Evolutionary conservation across 2,797 vertebrate genomes (phyloP).

Genomic region (Chiloscyllium punctatum): DNA sequence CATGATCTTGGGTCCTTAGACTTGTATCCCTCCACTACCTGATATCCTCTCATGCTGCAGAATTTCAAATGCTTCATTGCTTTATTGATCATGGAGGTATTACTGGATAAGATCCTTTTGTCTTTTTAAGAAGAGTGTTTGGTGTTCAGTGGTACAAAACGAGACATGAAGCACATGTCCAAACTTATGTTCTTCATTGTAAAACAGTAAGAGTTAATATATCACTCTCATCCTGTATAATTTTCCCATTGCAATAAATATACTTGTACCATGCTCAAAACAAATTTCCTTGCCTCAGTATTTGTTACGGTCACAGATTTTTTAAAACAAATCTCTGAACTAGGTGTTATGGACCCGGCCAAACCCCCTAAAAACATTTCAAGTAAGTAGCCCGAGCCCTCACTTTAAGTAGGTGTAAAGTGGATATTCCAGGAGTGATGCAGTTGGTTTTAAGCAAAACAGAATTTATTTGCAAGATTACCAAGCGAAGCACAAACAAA

Average conservation of each 20-base stretch:
- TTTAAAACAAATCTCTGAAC: background rate
- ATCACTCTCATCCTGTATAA: background rate
- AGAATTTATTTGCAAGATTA: no score
- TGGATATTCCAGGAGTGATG: no score
- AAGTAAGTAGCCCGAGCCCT: no score
- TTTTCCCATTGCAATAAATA: slow-evolving; percentile 23
- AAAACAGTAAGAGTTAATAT: slow-evolving; percentile 15
- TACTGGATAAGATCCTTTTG: background rate
- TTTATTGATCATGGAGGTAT: background rate
- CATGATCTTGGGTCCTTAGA: background rate
- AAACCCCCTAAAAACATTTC: no score
- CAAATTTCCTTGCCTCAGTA: background rate
- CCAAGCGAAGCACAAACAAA: no score
- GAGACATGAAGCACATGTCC: background rate
- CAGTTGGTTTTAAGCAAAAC: no score
- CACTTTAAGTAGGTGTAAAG: no score
- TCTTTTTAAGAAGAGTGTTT: background rate
- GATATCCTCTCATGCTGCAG: background rate
- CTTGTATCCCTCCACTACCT: background rate
- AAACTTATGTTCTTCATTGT: background rate
- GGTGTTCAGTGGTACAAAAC: background rate
- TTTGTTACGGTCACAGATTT: background rate
- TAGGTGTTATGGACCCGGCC: background rate
- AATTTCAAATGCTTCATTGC: background rate
- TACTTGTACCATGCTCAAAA: background rate